Evolutionary conservation across 2,797 vertebrate genomes (phyloP).

Genomic region (Enteromius unitaeniatus): DNA sequence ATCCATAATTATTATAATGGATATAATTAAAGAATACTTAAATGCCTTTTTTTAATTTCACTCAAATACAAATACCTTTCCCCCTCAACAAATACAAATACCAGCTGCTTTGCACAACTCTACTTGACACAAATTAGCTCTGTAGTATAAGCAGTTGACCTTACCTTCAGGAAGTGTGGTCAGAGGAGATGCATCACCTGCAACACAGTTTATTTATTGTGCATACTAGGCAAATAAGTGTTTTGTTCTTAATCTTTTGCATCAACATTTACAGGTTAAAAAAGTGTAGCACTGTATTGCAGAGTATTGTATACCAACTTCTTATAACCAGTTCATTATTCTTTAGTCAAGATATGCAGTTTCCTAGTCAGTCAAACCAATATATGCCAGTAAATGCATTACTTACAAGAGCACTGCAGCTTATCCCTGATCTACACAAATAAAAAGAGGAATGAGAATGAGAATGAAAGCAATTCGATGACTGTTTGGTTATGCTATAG

Average conservation of each 20-base stretch:
- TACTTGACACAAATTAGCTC: not conserved
- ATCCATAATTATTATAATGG: no score
- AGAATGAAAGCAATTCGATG: not conserved
- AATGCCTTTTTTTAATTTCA: no score
- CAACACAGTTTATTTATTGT: not conserved
- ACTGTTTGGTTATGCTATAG: not conserved
- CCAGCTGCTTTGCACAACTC: no score
- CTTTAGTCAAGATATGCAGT: not conserved
- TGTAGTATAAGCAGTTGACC: not conserved
- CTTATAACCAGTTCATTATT: not conserved
- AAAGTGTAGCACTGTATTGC: not conserved
- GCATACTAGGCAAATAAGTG: not conserved
- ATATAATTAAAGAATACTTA: no score
- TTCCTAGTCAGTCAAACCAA: no score
- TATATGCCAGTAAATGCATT: not conserved
- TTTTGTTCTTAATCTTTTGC: not conserved
- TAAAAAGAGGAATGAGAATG: not conserved
- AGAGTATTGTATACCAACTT: not conserved
- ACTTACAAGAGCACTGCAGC: not conserved
- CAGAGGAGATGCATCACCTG: not conserved
- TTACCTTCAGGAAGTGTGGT: not conserved
- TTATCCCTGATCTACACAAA: not conserved
- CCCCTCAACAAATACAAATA: no score
- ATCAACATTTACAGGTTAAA: not conserved
- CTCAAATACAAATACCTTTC: no score